Base-by-base conservation (phyloP, 2,888 invertebrate species). In the Strigamia crassipes region DNA sequence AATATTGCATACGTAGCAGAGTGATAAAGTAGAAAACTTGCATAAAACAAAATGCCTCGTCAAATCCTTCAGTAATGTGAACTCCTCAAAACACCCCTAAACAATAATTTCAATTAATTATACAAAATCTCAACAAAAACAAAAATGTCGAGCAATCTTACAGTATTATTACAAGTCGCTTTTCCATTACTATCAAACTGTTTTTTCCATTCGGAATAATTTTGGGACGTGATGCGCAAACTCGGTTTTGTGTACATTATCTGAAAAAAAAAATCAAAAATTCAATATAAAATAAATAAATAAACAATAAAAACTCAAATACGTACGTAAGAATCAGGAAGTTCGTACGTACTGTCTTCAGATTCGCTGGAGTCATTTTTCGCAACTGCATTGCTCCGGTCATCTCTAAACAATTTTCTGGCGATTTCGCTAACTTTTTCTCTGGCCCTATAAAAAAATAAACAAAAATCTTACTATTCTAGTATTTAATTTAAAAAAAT, bases 391-490 rank as follows among this genome's bases (percentile, higher is more conserved):
- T 73, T 73, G 12, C 31, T 31, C 6, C 27, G 27, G 6, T 80
- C 80, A 13, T 80, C 80, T 23, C 41, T 27, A 31, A 42, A 23
- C 9, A 51, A 31, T 12, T 23, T 27, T 23, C 23, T 80, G 4
- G 80, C 80, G 51, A 80, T 80, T 51, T 80, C 80, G 12, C 46
- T 42, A 10, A 80, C 80, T 80, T 80, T 80, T 6, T 42, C 80
- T 27, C 46, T 41, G 51, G 80, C 80, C 27, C 80, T 80, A 18
- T 4, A 80, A 80, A 23, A 21, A 21, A 12, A 18, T n/a, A n/a
- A n/a, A n/a, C n/a, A 77, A 77, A 5, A 51, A 51, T 5, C 34
- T 34, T 34, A 34, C 2, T n/a, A 18, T 21, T 23, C 21, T 9
- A n/a, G 1, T 66, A 18, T 21, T 66, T 13, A 12, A 31, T 27